Base-by-base conservation (phyloP, 1,140 invertebrate genomes). In the Gyrodactylus bullatarudis region DNA sequence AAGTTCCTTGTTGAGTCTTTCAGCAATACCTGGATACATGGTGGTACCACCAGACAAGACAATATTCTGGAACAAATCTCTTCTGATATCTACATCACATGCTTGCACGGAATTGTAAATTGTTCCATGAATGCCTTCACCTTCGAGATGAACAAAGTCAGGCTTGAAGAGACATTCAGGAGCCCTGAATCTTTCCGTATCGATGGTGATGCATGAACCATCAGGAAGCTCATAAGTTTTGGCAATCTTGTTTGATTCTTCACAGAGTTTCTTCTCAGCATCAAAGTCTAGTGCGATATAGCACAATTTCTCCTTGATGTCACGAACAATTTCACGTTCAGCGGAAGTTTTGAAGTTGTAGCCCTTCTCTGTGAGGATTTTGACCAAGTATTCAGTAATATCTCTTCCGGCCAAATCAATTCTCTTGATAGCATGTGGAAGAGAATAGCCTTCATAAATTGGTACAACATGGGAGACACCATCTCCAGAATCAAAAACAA, bases 111-210 rank as follows among this genome's bases (percentile, higher is more conserved):
- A 54, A 54, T 54, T 54, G 34, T 54, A 16, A 16, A 16, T 8
- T 8, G 8, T 16, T 54, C n/a, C 34, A 54, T 54, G 34, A 54
- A 54, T 54, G 8, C 34, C 34, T 16, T 8, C 8, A 16, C 8
- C 8, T 54, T 54, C 34, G 8, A 8, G 34, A 54, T 54, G 8
- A 8, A 54, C 8, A 16, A 54, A n/a, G n/a, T n/a, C n/a, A 54
- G 90, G 89, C 82, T 92, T 89, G 88, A 92, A 94, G 75, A 94
- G 85, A 76, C 91, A 89, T 80, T 94, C 91, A 26, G 91, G 91
- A 83, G 89, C 95, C 84, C 91, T 87, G 89, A 96, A 93, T 79
- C 91, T 85, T 82, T 93, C 90, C 82, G 91, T 92, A 77, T 90
- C 91, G 79, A 91, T 93, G 83, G 89, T 93, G 84, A 93, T 92